A percentile compares a stretch with the other conserved stretches of the same genome.
Conservation (phyloP, 1,140 invertebrate genomes). For the Drosophila nigrodunni region DNA sequence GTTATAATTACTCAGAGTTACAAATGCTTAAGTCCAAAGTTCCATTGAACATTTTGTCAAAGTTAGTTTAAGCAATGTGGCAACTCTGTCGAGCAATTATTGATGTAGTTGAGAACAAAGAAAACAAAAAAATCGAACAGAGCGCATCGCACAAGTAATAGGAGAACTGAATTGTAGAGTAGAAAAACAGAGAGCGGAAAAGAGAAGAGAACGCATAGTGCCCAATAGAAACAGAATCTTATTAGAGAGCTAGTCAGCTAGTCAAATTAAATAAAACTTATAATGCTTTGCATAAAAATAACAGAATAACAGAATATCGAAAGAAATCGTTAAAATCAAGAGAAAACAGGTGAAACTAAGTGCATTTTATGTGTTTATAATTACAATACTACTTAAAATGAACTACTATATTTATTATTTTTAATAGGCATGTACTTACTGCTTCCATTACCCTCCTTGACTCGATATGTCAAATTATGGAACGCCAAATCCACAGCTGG, state of each 20-base stretch:
- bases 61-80: slow-evolving; percentile 31
- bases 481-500: slow-evolving; percentile 95
- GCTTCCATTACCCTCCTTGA: slow-evolving; percentile 91
- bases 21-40: slow-evolving; percentile 46
- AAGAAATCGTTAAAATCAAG: background rate
- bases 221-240: slow-evolving; percentile 25
- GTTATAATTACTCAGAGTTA: slow-evolving; percentile 32
- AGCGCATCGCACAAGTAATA: slow-evolving; percentile 55
- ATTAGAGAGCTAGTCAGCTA: slow-evolving; percentile 3
- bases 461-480: slow-evolving; percentile 92
- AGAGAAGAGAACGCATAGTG: slow-evolving; percentile 7
- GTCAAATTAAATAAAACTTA: background rate
- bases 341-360: slow-evolving; percentile 1
- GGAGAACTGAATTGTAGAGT: slow-evolving; percentile 55
- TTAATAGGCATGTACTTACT: slow-evolving; percentile 87
- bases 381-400: slow-evolving; percentile 1
- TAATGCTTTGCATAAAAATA: background rate
- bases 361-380: slow-evolving; percentile 1
- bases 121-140: slow-evolving; percentile 60
- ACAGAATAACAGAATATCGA: background rate
- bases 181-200: background rate
- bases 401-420: slow-evolving; percentile 21
- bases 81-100: slow-evolving; percentile 43
- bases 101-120: slow-evolving; percentile 69
- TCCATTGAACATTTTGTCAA: slow-evolving; percentile 22